phyloP scores from a whole-genome alignment of 2,797 vertebrate genomes.

The Limosa lapponica region DNA sequence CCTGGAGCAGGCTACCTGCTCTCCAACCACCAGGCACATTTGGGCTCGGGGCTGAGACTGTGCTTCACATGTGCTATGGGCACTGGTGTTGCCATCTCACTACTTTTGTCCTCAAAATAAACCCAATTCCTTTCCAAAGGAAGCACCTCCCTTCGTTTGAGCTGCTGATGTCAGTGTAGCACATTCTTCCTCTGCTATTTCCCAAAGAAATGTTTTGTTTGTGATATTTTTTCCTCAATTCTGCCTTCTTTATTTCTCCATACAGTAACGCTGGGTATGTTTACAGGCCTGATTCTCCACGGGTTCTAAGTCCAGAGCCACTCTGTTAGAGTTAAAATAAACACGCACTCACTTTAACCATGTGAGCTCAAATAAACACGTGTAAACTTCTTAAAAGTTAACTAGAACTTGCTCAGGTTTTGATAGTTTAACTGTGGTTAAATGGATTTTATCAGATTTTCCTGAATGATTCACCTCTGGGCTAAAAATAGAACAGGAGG shows the following conservation, averaged over 20 bases:
- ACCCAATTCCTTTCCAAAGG: not conserved
- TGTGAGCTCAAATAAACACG: not conserved
- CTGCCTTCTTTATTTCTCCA: not conserved
- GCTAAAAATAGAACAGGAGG: conserved; percentile 52
- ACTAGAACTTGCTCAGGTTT: not conserved
- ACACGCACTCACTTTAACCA: not conserved
- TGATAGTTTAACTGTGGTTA: conserved; percentile 1
- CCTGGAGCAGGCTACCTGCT: not conserved
- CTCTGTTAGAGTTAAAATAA: conserved; percentile 14
- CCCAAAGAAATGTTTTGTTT: not conserved
- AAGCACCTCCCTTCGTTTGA: not conserved
- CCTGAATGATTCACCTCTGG: conserved; percentile 27
- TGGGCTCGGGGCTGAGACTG: not conserved
- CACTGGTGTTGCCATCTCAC: not conserved
- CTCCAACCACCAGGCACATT: rapidly evolving
- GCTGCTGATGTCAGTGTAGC: not conserved
- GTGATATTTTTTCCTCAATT: rapidly evolving
- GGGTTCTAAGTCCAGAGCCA: not conserved
- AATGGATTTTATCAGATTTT: conserved; percentile 54
- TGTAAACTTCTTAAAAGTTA: conserved; percentile 32
- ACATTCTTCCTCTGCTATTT: not conserved
- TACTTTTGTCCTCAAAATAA: not conserved
- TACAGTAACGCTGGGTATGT: rapidly evolving
- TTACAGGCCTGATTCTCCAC: not conserved
- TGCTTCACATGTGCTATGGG: not conserved